These are phyloP conservation scores for Drosophila kokeensis DNA, from an alignment of 2,888 invertebrate genomes.

Conservation along the genomic window DNA sequence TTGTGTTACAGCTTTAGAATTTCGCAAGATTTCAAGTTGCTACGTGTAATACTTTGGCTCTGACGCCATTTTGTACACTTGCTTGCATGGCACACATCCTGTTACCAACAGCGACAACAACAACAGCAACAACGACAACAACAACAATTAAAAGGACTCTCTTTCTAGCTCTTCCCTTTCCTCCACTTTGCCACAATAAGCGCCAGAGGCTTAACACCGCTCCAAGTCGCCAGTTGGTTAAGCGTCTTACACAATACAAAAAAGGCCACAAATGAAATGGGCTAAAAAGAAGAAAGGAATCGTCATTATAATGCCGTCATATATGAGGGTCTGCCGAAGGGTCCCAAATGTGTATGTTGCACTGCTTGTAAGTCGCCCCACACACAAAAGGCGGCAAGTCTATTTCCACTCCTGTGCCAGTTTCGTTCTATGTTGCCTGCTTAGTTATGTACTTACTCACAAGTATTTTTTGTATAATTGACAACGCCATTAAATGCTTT, in stretches of 20 bases:
- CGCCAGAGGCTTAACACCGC: conserved; percentile 53
- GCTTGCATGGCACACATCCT: conserved; percentile 60
- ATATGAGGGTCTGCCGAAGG: conserved; percentile 27
- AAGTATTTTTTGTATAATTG: conserved; percentile 70
- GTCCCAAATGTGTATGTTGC: conserved; percentile 3
- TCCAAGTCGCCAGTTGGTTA: conserved; percentile 53
- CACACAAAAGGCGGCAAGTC: conserved; percentile 61
- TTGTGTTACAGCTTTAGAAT: conserved; percentile 49
- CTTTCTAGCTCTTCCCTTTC: background rate
- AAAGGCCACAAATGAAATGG: conserved; percentile 1
- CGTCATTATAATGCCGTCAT: conserved; percentile 67
- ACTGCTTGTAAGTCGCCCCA: conserved; percentile 24
- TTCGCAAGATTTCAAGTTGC: conserved; percentile 57
- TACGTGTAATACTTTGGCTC: conserved; percentile 62
- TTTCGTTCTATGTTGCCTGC: conserved; percentile 34
- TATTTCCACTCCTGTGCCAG: conserved; percentile 54
- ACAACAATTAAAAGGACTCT: conserved; percentile 57
- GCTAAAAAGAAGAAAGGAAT: conserved; percentile 28
- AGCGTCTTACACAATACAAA: conserved; percentile 53
- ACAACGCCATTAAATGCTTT: conserved; percentile 64
- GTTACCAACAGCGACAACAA: conserved; percentile 29
- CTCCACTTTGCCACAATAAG: conserved; percentile 28
- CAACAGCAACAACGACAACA: conserved; percentile 33
- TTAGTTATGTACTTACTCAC: conserved; percentile 47
- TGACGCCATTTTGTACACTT: conserved; percentile 65